A percentile compares a stretch with the other conserved stretches of the same genome.
phyloP scores from a whole-genome alignment of 2,113 vertebrate species.

The Charadrius vociferus region DNA sequence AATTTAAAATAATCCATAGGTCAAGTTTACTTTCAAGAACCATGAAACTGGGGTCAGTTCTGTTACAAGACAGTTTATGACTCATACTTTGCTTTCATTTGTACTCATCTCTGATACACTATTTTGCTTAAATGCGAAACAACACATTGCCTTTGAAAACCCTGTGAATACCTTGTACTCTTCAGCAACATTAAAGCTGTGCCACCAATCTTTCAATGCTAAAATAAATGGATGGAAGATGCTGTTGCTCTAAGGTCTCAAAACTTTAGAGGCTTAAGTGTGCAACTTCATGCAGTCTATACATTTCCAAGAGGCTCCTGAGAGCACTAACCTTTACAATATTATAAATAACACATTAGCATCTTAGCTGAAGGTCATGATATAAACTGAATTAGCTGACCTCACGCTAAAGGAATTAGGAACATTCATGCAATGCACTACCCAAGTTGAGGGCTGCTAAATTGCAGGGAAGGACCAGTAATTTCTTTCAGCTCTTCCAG shows the following conservation, averaged over 20 bases:
- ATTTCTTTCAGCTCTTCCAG: neutral
- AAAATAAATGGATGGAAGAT: neutral
- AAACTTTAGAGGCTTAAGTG: neutral
- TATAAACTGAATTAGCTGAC: neutral
- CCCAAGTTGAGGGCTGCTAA: neutral
- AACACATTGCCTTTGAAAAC: neutral
- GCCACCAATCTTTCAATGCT: neutral
- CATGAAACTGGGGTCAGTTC: neutral
- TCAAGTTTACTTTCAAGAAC: conserved; percentile 39
- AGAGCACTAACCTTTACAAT: neutral
- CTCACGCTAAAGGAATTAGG: neutral
- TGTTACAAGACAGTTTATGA: neutral
- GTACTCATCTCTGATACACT: neutral
- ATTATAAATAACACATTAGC: neutral
- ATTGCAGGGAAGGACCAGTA: neutral
- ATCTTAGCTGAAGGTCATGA: neutral
- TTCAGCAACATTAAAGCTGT: conserved; percentile 17
- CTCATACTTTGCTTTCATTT: neutral
- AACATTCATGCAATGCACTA: neutral
- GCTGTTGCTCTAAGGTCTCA: neutral
- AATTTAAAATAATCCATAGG: neutral
- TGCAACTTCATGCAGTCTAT: neutral
- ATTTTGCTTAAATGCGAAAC: conserved; percentile 54
- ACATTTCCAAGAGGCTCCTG: neutral
- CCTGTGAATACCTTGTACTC: neutral